phyloP scores from a whole-genome alignment of 2,113 vertebrate species.

The Ancistrus triradiatus region DNA sequence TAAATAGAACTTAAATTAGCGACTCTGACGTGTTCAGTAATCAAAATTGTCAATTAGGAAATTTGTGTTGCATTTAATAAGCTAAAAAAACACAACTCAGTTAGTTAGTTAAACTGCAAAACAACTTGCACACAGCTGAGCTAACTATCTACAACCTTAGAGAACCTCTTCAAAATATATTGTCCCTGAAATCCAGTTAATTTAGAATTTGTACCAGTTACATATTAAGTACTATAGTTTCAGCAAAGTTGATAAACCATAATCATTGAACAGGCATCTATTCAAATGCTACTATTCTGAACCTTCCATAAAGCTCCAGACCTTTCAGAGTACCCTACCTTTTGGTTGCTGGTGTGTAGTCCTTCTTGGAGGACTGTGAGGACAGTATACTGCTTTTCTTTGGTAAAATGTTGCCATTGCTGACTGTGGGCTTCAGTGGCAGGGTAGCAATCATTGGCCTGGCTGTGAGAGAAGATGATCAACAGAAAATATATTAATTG shows the following conservation, averaged over 20 bases:
- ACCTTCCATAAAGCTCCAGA: background rate
- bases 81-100: too few species aligned
- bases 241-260: too few species aligned
- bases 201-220: background rate
- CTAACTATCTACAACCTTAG: too few species aligned
- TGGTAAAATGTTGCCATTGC: constrained; percentile 92
- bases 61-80: too few species aligned
- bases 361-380: constrained; percentile 87
- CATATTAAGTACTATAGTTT: background rate
- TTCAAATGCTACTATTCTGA: background rate
- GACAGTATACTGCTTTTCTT: constrained; percentile 88
- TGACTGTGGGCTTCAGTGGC: constrained; percentile 83
- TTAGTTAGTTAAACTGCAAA: too few species aligned
- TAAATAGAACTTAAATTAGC: too few species aligned
- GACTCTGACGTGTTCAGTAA: too few species aligned
- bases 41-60: too few species aligned
- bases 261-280: too few species aligned
- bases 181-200: too few species aligned
- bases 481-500: background rate
- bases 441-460: constrained; percentile 89
- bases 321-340: constrained; percentile 66
- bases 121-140: too few species aligned
- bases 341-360: constrained; percentile 73
- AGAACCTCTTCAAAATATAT: too few species aligned
- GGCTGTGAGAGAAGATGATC: constrained; percentile 63